Evolutionary conservation across 2,113 vertebrate species (phyloP), one percentile per base, ranked within the genome.

Genomic region (Melospiza melodia): DNA sequence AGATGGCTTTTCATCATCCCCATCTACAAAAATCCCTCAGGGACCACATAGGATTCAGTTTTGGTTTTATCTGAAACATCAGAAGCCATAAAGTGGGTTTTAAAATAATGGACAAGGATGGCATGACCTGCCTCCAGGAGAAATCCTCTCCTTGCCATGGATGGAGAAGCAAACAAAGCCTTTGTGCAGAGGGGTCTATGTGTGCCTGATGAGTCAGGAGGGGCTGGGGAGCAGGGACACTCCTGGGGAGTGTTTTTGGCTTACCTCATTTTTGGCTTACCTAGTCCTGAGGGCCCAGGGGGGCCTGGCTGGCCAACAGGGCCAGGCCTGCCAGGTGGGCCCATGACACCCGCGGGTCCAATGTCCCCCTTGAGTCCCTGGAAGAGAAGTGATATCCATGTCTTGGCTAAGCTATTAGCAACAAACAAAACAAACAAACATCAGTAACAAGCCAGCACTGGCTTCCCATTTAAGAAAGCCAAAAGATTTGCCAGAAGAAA

Each of bases 351-450:
- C 0, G 95, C 79, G 5, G 96, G 95, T 80, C 99, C 99, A 7
- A 72, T 39, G 59, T 99, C 99, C 91, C 99, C 99, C 95, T 99
- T 99, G 72, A 97, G 93, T 39, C 99, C 99, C 99, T 99, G 78
- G 63, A 12, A 96, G 87, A 96, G 49, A 97, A 71, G 68, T 87
- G 92, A 80, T 23, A 79, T 19, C 31, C 17, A 33, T 91, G 58
- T 51, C 43, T 68, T 58, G 73, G 12, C 62, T 81, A 11, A 89
- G 54, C 6, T 24, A 2, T 31, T 41, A 35, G 27, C 5, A 67
- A 76, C 18, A 46, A 15, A 22, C 35, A 46, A 22, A 54, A 54
- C 51, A 30, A 54, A 54, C 16, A 54, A 28, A 54, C 51, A 18
- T 18, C 5, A 30, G 51, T 18, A 18, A 30, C 51, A 18, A 75